phyloP scores from a whole-genome alignment of 1,140 invertebrate species.

The Procambarus clarkii region DNA sequence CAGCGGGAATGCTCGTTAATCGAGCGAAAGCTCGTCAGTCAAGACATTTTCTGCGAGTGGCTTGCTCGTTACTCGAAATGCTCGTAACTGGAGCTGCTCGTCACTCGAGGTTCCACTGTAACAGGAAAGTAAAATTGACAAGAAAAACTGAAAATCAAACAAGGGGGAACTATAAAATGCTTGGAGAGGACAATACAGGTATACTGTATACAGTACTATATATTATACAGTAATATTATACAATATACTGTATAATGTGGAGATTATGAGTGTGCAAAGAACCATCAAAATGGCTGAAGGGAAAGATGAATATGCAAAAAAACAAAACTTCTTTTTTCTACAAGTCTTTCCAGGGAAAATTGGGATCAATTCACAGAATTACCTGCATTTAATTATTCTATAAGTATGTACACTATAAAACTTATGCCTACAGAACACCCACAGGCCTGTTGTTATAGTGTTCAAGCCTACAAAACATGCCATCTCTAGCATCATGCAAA shows the following conservation, averaged over 20 bases:
- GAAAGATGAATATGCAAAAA: background rate
- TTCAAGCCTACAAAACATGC: slow-evolving; percentile 1
- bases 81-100: too few relatives aligned
- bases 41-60: too few relatives aligned
- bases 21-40: too few relatives aligned
- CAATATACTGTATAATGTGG: too few relatives aligned
- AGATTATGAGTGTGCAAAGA: too few relatives aligned
- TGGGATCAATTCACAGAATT: background rate
- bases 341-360: background rate
- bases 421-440: background rate
- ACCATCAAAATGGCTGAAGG: background rate
- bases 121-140: too few relatives aligned
- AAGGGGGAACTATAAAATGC: background rate
- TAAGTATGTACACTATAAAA: background rate
- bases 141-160: too few relatives aligned
- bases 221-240: too few relatives aligned
- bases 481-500: background rate
- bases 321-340: background rate
- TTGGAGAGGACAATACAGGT: too few relatives aligned
- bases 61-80: too few relatives aligned
- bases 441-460: background rate
- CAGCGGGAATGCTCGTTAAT: too few relatives aligned
- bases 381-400: background rate
- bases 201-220: background rate
- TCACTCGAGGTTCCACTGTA: too few relatives aligned